Base-by-base conservation (phyloP, 2,888 invertebrate genomes). In the Drosophila borealis region DNA sequence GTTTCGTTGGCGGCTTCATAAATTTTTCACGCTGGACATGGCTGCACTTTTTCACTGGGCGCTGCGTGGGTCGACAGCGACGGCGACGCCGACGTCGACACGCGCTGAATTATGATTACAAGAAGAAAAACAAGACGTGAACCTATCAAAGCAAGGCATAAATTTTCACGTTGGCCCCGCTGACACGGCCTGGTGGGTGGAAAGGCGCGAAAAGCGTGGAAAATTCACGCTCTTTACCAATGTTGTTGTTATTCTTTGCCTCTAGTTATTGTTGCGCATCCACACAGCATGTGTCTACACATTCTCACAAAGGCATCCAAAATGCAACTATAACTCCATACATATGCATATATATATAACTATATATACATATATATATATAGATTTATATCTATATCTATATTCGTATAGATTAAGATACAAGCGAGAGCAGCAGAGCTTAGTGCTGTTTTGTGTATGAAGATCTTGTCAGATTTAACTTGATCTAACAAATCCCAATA, bases 51-150 rank as follows among this genome's bases (percentile, higher is more conserved):
- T 34, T 64, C 41, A 33, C 57, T 54, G 53, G 19, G 59, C 70
- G 66, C 67, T 68, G 76, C 78, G 82, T 85, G 80, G 80, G 69
- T 41, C 36, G 51, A 34, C 64, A 50, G 4, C 60, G 29, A 37
- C 61, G 57, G 34, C 29, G 51, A 44, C 41, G 61, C 19, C 51
- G 63, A 33, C 72, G 83, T 74, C 70, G 77, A 80, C 80, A 84
- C 73, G 80, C 77, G 62, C 59, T 87, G 78, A 83, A 78, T 87
- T 87, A 87, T 81, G 81, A 84, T 86, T 83, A 74, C 78, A 75
- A 59, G 70, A 72, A 53, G 71, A 49, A 55, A 42, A 68, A 69
- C 46, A 76, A 75, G 66, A 81, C 63, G 64, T 56, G 50, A 64
- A 74, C 63, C 68, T 62, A 79, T 83, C 74, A 83, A 89, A 88